These are phyloP conservation scores for Trichacis sp. DNA, from an alignment of 2,888 invertebrate species.

Conservation along the genomic window DNA sequence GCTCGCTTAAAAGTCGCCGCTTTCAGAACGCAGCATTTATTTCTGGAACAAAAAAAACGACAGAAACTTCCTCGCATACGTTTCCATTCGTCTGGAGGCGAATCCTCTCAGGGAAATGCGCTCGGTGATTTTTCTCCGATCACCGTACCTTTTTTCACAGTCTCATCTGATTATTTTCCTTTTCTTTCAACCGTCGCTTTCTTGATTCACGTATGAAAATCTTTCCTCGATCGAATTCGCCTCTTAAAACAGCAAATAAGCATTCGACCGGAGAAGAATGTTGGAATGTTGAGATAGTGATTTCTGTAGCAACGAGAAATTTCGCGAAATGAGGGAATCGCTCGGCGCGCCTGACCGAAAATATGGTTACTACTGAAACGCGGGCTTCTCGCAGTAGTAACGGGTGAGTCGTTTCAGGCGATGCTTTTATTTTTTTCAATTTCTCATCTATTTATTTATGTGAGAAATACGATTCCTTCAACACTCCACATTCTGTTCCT, in stretches of 20 bases:
- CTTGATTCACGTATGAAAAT: slow-evolving; percentile 9
- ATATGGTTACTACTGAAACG: slow-evolving; percentile 12
- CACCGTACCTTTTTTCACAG: neutral
- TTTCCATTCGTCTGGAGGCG: neutral
- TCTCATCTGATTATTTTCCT: neutral
- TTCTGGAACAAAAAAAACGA: slow-evolving; percentile 4
- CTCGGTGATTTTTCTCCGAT: neutral
- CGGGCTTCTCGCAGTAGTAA: slow-evolving; percentile 16
- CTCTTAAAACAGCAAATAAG: slow-evolving; percentile 22
- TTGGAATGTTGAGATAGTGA: neutral
- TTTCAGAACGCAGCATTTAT: slow-evolving; percentile 12
- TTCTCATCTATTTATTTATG: slow-evolving; percentile 13
- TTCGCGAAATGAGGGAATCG: neutral
- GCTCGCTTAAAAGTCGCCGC: slow-evolving; percentile 21
- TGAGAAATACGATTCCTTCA: neutral
- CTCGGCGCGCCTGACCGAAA: neutral
- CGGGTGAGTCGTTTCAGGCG: slow-evolving; percentile 23
- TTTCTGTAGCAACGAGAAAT: neutral
- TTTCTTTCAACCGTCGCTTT: neutral
- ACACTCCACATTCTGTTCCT: slow-evolving; percentile 16
- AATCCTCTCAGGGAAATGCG: slow-evolving; percentile 2
- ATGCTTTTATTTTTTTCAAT: slow-evolving; percentile 15
- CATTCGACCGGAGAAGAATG: slow-evolving; percentile 7
- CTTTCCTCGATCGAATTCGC: slow-evolving; percentile 11
- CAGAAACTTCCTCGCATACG: neutral